Evolutionary conservation across 2,888 invertebrate species (phyloP).

Genomic region (Campoplex capitator): DNA sequence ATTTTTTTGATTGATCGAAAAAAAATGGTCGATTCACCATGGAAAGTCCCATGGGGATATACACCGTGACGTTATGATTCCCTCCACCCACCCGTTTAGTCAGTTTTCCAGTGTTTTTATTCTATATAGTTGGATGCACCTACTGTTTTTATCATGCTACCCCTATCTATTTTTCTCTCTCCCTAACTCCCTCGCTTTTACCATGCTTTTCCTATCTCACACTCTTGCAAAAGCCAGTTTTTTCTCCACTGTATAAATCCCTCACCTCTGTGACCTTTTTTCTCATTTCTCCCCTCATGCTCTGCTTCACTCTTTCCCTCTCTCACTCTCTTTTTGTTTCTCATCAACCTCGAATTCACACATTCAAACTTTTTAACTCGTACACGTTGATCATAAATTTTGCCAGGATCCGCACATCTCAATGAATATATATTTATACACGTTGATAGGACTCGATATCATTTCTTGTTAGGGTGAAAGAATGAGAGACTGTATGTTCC

Average conservation of each 20-base stretch:
- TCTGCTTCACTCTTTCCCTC: background rate
- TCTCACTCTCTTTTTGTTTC: background rate
- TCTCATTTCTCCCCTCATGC: constrained; percentile 35
- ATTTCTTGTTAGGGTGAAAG: background rate
- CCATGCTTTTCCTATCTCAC: background rate
- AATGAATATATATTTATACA: constrained; percentile 10
- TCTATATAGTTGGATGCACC: constrained; percentile 32
- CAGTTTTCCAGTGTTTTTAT: constrained; percentile 53
- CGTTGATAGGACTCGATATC: background rate
- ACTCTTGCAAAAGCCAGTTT: constrained; percentile 24
- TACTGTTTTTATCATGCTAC: constrained; percentile 34
- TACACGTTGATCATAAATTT: constrained; percentile 52
- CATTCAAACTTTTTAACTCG: constrained; percentile 38
- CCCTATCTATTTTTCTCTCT: constrained; percentile 18
- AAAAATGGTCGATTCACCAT: background rate
- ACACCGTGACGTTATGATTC: constrained; percentile 57
- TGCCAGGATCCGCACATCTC: constrained; percentile 2
- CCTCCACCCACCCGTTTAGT: constrained; percentile 58
- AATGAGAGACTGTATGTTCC: background rate
- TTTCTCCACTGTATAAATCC: constrained; percentile 17
- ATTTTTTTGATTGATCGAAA: background rate
- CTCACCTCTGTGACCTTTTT: constrained; percentile 28
- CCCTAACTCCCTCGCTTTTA: background rate
- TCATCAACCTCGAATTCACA: constrained; percentile 29
- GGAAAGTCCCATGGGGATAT: constrained; percentile 3